Evolutionary conservation across 2,113 vertebrate species (phyloP).

Genomic region (Physeter macrocephalus): DNA sequence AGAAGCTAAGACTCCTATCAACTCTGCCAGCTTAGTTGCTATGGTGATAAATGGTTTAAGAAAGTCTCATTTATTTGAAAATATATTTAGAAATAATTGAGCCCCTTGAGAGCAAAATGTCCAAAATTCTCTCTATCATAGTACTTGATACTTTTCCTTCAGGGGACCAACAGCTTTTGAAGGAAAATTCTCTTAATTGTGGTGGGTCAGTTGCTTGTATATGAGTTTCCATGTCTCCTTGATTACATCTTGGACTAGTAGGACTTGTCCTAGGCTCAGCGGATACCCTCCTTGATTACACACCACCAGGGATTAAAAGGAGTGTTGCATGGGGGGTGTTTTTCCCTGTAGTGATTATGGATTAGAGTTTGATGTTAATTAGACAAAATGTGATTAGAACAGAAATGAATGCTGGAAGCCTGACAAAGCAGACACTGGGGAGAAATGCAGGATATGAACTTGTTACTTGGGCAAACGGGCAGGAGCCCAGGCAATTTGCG

Average conservation of each 20-base stretch:
- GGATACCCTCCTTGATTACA: not conserved
- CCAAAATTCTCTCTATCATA: conserved; percentile 39
- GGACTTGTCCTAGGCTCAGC: not conserved
- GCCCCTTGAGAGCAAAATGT: conserved; percentile 64
- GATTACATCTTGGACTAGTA: not conserved
- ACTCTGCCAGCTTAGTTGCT: conserved; percentile 65
- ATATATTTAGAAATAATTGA: conserved; percentile 78
- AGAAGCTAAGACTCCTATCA: conserved; percentile 42
- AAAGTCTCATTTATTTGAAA: conserved; percentile 72
- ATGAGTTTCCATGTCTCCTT: not conserved
- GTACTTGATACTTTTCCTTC: conserved; percentile 33
- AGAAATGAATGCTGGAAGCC: not conserved
- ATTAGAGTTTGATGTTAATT: not conserved
- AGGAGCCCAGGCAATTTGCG: not conserved
- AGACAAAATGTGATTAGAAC: not conserved
- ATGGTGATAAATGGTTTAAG: conserved; percentile 73
- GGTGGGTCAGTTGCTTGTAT: not conserved
- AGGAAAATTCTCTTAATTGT: conserved; percentile 1
- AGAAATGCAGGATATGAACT: not conserved
- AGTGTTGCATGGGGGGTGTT: not conserved
- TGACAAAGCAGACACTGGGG: not conserved
- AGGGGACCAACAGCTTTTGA: conserved; percentile 25
- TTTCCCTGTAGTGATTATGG: not conserved
- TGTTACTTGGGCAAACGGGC: not conserved
- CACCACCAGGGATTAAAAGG: not conserved